Base-by-base conservation (phyloP, 2,888 invertebrate genomes). In the Argyra leucocephala region DNA sequence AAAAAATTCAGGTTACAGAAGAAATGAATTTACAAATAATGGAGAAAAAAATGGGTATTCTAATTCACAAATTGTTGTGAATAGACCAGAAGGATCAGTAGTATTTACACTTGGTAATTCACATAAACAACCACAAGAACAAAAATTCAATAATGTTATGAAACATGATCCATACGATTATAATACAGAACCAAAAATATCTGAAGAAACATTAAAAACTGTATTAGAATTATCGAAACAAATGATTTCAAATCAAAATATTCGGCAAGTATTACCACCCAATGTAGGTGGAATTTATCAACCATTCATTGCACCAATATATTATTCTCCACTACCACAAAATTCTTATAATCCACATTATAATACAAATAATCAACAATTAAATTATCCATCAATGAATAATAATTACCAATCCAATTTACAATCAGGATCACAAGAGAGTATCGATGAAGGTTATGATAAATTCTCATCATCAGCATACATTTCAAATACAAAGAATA, bases 161-260 rank as follows among this genome's bases (percentile, higher is more conserved):
- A 72, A 73, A 61, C 72, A 72, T 61, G 37, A 58, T n/a, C 67
- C 68, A 12, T 70, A 70, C 22, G 71, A 73, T 22, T 72, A 74
- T 48, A 15, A 61, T n/a, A 37, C 36, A 22, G 69, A 69, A n/a
- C 79, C 79, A 0, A 76, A 77, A 64, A 76, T 80, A 3, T 77
- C 80, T 0, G 78, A 79, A 67, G 79, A 80, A 59, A 80, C 80
- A 0, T 64, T 80, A 2, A 79, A 78, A 68, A 80, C 79, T 0
- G 76, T 80, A 1, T 69, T 80, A 61, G 78, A 80, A 64, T 68
- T 80, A 5, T 80, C 80, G 1, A 78, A 80, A 66, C 79, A 80
- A 70, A 77, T 80, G 78, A 75, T 78, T 61, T 74, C 76, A 2
- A 76, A 75, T 10, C 78, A 79, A 67, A 77, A 78, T 67, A 63